Conservation (phyloP, 2,113 vertebrate genomes). For the Hyla sarda region DNA sequence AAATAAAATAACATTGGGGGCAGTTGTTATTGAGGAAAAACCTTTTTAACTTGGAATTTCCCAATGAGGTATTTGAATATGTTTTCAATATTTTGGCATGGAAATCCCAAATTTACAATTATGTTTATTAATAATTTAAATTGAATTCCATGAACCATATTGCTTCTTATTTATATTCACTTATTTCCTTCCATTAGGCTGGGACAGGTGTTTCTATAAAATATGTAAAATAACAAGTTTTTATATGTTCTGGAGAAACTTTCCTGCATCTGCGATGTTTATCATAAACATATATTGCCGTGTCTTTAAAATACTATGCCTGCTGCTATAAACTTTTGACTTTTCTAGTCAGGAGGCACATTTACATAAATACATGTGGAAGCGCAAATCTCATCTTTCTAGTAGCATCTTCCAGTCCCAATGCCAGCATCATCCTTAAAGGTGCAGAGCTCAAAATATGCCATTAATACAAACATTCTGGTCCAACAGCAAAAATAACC, state of each 20-base stretch:
- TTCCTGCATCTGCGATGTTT: not conserved
- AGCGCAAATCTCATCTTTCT: not conserved
- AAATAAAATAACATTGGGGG: too few relatives aligned
- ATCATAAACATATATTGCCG: not conserved
- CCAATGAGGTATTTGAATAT: too few relatives aligned
- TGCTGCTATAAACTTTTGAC: not conserved
- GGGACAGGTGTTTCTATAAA: not conserved
- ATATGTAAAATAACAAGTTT: not conserved
- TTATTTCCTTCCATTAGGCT: not conserved
- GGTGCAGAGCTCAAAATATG: not conserved
- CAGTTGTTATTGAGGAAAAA: too few relatives aligned
- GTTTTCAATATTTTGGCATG: too few relatives aligned
- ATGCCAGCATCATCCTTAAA: not conserved
- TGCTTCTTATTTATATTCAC: not conserved
- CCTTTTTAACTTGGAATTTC: too few relatives aligned
- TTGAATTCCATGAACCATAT: not conserved
- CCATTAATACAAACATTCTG: not conserved
- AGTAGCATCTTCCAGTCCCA: not conserved
- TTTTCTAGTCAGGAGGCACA: not conserved
- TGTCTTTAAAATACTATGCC: not conserved
- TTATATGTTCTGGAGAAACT: not conserved
- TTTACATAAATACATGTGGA: not conserved
- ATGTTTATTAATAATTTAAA: not conserved
- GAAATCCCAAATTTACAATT: too few relatives aligned
- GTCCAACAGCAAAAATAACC: not conserved